phyloP scores from a whole-genome alignment of 2,113 vertebrate genomes.

The Telmatochromis sp. region DNA sequence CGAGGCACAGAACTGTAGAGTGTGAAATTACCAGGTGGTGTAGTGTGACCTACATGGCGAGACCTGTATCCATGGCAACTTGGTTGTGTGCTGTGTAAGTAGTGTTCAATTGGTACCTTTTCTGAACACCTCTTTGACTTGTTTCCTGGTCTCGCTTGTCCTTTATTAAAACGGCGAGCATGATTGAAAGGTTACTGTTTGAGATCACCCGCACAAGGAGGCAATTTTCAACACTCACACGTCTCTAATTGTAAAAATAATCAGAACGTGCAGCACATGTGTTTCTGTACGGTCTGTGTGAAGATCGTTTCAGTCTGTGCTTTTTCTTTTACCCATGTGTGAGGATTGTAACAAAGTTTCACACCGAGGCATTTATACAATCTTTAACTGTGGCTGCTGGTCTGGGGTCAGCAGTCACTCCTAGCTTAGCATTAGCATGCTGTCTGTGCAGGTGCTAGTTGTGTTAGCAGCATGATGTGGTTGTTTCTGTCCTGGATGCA shows the following conservation, averaged over 20 bases:
- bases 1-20: neutral
- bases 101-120: neutral
- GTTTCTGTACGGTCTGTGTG: neutral
- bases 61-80: constrained; percentile 20
- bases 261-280: neutral
- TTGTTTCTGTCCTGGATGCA: neutral
- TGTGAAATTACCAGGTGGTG: constrained; percentile 18
- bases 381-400: neutral
- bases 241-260: neutral
- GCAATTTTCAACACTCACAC: neutral
- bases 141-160: neutral
- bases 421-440: neutral
- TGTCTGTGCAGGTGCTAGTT: neutral
- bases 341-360: neutral
- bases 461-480: neutral
- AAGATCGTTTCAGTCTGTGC: neutral
- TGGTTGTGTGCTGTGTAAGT: neutral
- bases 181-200: neutral
- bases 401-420: neutral
- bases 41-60: constrained; percentile 5
- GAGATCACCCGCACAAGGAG: neutral
- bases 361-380: neutral
- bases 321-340: neutral
- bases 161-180: neutral
- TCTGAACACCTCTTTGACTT: neutral